Base-by-base conservation (phyloP, 2,797 vertebrate genomes). In the Fratercula arctica region DNA sequence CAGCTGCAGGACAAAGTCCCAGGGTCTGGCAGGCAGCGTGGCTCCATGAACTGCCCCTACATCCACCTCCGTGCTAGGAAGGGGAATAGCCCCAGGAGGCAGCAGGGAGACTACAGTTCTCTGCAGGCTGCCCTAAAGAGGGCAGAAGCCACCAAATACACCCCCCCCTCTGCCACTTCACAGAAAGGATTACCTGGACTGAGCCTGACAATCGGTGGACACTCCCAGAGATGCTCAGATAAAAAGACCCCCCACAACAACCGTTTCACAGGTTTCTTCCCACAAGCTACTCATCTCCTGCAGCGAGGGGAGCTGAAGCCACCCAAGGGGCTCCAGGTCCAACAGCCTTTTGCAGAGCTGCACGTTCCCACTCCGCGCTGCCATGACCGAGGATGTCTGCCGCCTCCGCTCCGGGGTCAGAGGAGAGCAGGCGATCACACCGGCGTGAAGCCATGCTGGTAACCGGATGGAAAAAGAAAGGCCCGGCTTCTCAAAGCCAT, bases 1-100 rank as follows among this genome's bases (percentile, higher is more conserved):
- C 7, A 45, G 31, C 57, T n/a, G 4, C 17, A 12, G 29, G 56
- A 53, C 61, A 6, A 50, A 83, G 24, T 39, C 68, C 18, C 41
- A 29, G 29, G 59, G 14, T 64, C 51, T 1, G 1, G 45, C 16
- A 82, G 46, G 15, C n/a, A 9, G 9, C 0, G 6, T 28, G 11
- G 31, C 75, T 85, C 72, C 45, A 60, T 35, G 54, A 39, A 41
- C 8, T 39, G 43, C 70, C 82, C 45, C 45, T 31, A 8, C 16
- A 3, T 9, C 11, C 64, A 53, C 29, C 51, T 21, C 73, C 19
- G 41, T 11, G 21, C 74, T 31, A 35, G n/a, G 46, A 41, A 73
- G 45, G 10, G 20, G n/a, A 75, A 48, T 20, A 29, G 2, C 6
- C 11, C 9, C 17, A 50, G 28, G 57, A 81, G 29, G 53, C 17